Evolutionary conservation across 2,797 vertebrate genomes (phyloP).

Genomic region (Loriculus beryllinus): DNA sequence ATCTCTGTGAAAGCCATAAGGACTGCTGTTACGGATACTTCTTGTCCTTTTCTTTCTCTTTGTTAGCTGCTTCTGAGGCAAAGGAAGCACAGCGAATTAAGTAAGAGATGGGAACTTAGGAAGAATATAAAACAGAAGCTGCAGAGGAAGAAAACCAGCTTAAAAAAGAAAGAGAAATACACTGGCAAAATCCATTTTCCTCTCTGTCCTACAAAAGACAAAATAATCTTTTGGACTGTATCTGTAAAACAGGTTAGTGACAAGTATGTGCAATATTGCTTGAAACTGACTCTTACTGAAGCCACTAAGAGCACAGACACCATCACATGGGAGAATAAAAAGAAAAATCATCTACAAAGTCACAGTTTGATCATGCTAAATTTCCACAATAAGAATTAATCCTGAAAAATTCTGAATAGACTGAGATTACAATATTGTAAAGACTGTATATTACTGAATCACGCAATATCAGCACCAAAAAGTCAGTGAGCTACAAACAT

Average conservation of each 20-base stretch:
- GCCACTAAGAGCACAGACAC: not conserved
- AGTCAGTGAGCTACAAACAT: not conserved
- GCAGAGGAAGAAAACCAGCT: not conserved
- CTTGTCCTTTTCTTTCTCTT: not conserved
- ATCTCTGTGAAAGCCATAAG: not conserved
- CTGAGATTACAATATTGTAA: not conserved
- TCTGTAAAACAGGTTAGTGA: not conserved
- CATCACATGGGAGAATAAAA: not conserved
- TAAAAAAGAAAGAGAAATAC: not conserved
- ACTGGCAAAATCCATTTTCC: not conserved
- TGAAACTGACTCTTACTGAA: not conserved
- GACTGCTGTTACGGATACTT: not conserved
- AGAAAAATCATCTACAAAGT: not conserved
- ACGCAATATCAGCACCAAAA: not conserved
- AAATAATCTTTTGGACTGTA: not conserved
- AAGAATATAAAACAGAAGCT: not conserved
- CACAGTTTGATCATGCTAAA: not conserved
- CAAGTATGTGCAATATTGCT: not conserved
- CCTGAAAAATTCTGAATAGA: not conserved
- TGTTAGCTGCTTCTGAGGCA: not conserved
- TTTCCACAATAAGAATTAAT: not conserved
- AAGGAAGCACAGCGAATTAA: not conserved
- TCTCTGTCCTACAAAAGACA: not conserved
- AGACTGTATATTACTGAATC: not conserved
- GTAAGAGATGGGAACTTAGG: not conserved